Base-by-base conservation (phyloP, 2,888 invertebrate species). In the Catocala nupta region DNA sequence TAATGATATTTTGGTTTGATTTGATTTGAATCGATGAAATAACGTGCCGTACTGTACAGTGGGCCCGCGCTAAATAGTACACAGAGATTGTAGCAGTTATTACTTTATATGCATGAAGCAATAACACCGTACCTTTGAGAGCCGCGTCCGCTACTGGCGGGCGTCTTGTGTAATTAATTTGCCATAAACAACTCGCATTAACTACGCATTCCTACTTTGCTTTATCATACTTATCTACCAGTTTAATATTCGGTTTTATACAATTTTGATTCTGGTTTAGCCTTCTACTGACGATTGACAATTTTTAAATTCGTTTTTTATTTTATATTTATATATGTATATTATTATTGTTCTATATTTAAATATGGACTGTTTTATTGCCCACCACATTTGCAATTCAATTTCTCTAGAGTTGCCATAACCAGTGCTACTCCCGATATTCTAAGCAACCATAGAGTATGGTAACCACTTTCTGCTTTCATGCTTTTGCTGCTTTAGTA, bases 61-160 rank as follows among this genome's bases (percentile, higher is more conserved):
- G 89, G 86, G 80, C 49, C 64, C 81, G 58, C 45, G 54, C 76
- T 71, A 70, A 80, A 80, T 85, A 82, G 79, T 81, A 81, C 74
- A 76, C 76, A 71, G 79, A 78, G 81, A 81, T 81, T 81, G 83
- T 81, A 81, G 82, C 79, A 81, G 82, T 88, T 87, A 89, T 90
- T 89, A 86, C 86, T 89, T 89, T 88, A 89, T 89, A 89, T 87
- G 89, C 90, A 88, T 89, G 86, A 85, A 88, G 89, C 84, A 87
- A 89, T 90, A 90, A 90, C 84, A 82, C 78, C 73, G 76, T 77
- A 71, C 76, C 80, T 80, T 83, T 80, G 82, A 81, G 80, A 69
- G 64, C 58, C 65, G 70, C 68, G 61, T 67, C 66, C 76, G 80
- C 78, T 77, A 49, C 63, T 55, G 55, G 79, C 60, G 77, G 72